phyloP scores from a whole-genome alignment of 2,888 invertebrate species.

The Argyresthia albistria region DNA sequence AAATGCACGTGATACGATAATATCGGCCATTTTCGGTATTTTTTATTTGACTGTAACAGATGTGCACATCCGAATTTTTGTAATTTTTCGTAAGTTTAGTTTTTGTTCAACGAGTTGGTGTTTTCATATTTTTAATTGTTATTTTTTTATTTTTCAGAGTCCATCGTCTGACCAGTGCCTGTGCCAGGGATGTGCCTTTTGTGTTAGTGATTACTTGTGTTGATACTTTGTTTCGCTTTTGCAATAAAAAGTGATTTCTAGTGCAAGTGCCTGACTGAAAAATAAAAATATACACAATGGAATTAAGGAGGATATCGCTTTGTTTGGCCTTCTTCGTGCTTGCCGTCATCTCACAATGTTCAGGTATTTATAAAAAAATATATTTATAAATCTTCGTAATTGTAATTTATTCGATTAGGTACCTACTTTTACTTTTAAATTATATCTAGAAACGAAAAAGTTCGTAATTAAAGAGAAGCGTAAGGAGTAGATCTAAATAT shows the following conservation, averaged over 20 bases:
- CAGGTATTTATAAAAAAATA: constrained; percentile 30
- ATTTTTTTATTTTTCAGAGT: constrained; percentile 31
- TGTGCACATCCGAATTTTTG: too few species aligned
- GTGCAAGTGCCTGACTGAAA: constrained; percentile 18
- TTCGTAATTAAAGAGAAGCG: too few species aligned
- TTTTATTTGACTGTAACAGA: background rate
- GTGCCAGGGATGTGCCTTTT: constrained; percentile 52
- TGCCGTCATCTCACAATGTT: constrained; percentile 37
- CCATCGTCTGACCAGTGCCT: constrained; percentile 43
- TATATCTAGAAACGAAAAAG: too few species aligned
- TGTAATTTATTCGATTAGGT: too few species aligned
- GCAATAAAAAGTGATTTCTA: constrained; percentile 21
- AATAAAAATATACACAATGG: constrained; percentile 29
- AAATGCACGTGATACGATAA: background rate
- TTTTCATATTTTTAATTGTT: background rate
- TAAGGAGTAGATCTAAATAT: too few species aligned
- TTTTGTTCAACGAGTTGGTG: too few species aligned
- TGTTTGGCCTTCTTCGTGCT: constrained; percentile 37
- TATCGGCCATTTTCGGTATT: background rate
- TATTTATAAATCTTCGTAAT: too few species aligned
- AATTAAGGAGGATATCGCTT: constrained; percentile 37
- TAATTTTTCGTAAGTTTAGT: too few species aligned
- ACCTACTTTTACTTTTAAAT: too few species aligned
- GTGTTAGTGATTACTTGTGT: constrained; percentile 31
- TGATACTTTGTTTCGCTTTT: background rate